phyloP scores from a whole-genome alignment of 2,113 vertebrate species.

The Tangachromis dhanisi region DNA sequence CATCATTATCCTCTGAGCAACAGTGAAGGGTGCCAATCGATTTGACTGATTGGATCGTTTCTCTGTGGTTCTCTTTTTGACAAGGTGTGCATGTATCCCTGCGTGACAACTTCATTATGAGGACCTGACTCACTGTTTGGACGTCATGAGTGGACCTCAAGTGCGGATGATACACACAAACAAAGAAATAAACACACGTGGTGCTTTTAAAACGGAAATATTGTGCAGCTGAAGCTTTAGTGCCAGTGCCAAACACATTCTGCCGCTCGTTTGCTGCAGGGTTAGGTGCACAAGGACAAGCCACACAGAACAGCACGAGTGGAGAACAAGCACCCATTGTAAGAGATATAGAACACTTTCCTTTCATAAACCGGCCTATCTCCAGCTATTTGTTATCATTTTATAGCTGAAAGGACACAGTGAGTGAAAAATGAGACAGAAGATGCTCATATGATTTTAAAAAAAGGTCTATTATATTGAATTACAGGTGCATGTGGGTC shows the following conservation, averaged over 20 bases:
- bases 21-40: constrained; percentile 9
- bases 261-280: not conserved
- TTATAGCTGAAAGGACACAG: not conserved
- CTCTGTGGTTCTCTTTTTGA: not conserved
- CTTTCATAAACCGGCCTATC: not conserved
- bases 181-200: not conserved
- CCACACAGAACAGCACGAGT: not conserved
- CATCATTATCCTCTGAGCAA: not conserved
- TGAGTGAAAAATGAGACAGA: not conserved
- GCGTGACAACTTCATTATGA: constrained; percentile 42
- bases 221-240: not conserved
- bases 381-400: not conserved
- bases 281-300: not conserved
- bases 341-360: not conserved
- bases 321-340: not conserved
- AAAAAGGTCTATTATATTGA: not conserved
- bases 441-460: not conserved
- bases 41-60: constrained; percentile 15
- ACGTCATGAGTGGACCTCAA: constrained; percentile 1
- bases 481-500: not conserved
- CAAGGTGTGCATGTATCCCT: constrained; percentile 9
- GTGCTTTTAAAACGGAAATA: not conserved
- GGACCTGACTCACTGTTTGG: constrained; percentile 29
- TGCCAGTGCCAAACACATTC: not conserved
- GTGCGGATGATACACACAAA: not conserved